Evolutionary conservation across 2,888 invertebrate species (phyloP), one percentile per base, ranked within the genome.

Genomic region (Gari tellinella): DNA sequence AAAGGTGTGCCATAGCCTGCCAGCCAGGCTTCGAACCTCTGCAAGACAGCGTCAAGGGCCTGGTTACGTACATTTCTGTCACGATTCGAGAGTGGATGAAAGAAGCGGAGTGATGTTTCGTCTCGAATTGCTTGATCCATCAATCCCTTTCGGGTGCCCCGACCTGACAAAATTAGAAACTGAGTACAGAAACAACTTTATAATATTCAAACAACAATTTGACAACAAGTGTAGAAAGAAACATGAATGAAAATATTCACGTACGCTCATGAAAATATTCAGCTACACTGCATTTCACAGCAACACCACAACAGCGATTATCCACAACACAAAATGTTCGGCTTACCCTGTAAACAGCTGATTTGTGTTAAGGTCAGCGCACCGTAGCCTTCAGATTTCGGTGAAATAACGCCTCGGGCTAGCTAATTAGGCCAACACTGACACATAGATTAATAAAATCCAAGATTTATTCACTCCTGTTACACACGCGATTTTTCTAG

Each of bases 1-100:
- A 77, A 72, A 12, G 86, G 86, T 23, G 84, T 86, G 2, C 82
- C 84, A 57, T 83, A 83, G 3, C 86, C 84, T 17, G 81, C 82
- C 31, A 84, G 57, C 84, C 84, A 86, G 7, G 81, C 69, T 46
- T 86, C 85, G 31, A 85, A 58, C 8, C 70, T 80, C 45, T 72
- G 68, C 7, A 60, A 19, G 10, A 81, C 72, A 12, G 76, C 66
- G 26, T 82, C 81, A 48, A 86, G 60, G 8, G 81, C 82, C 48
- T 82, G 84, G 25, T 73, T 79, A 19, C 87, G 55, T 3, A 72
- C 58, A 38, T 65, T 72, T 21, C 66, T 67, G 62, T 86, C 86
- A 19, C 85, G 60, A 40, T 72, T 81, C 1, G 82, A 74, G 15
- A 87, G 53, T 15, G 76, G 76, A 51, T 83, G 80, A 40, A 85